Evolutionary conservation across 23 tunicate species (phyloP), one percentile per base, ranked within the genome.

Genomic region (Halocynthia aurantium): DNA sequence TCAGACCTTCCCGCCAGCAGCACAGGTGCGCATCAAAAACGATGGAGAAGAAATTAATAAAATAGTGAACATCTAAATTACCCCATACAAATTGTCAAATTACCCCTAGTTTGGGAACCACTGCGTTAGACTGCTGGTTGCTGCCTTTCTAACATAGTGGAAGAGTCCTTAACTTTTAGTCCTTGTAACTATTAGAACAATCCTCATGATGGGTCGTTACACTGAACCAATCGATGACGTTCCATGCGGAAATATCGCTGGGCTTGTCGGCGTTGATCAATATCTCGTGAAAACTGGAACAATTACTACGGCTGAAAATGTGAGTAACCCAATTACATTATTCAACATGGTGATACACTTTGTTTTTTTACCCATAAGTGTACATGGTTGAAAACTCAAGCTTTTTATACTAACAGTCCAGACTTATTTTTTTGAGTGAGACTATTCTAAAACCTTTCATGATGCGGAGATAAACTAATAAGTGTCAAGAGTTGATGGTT

Each of bases 151-250:
- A 17, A 15, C 64, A 15, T 60, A n/a, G 64, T 60, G 64, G 64
- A 17, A 60, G 64, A 60, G 17, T 60, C 17, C 44, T n/a, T 31
- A 31, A 31, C 44, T 31, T 31, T 31, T 31, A n/a, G 44, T 31
- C 44, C 44, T 31, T 31, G 2, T 31, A 31, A 31, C 44, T 31
- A 31, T 31, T 40, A 92, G 99, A 58, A 94, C 99, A 40, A 94
- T 94, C 75, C 87, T 94, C 10, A 94, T 94, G 99, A 94, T 94
- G 99, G 99, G 99, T 6, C 96, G 99, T 7, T 94, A 94, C 82
- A 92, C 84, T 57, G 99, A 94, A 61, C 97, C 99, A 7, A 94
- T 94, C 49, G 99, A 88, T 49, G 99, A 94, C 61, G 95, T 94
- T 22, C 99, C 99, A 61, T 94, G 99, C 55, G 99, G 99, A 6